Evolutionary conservation across 2,113 vertebrate species (phyloP), one percentile per base, ranked within the genome.

Genomic region (Passer montanus): DNA sequence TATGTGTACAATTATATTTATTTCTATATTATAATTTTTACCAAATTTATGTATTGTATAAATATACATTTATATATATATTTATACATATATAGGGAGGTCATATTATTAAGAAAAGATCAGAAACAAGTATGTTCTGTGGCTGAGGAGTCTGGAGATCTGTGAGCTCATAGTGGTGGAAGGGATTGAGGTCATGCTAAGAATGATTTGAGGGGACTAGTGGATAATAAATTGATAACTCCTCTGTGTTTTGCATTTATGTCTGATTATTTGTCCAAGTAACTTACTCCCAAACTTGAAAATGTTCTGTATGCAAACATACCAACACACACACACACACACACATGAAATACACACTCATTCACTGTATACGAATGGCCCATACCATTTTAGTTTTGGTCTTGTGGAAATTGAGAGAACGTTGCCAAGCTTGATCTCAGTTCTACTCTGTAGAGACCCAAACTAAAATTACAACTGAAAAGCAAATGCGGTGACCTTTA

Each of bases 401-500:
- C 88, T 93, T 70, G 55, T 80, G 70, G 84, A 97, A 97, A 98
- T 80, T 70, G 91, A 93, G 96, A 94, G 92, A 90, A 80, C 72
- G 91, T 82, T 96, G 76, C 87, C 95, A 96, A 94, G 78, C 56
- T 19, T 94, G 56, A 96, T 97, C 96, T 92, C 89, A 92, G 94
- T 77, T 96, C 97, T 91, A 95, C 94, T 87, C 76, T 37, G 93
- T 31, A 83, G 94, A 97, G 92, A 93, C 76, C 96, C 73, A 89
- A 95, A 92, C 94, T 98, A 97, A 98, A 97, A 96, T 80, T 93
- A 97, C 17, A 62, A 93, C 92, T 87, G 90, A 94, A 98, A 98
- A 98, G 97, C 97, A 98, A 98, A 98, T 95, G 96, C 68, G 0
- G 95, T 98, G 98, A 98, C 98, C 98, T 98, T 98, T 98, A 98